Conservation (phyloP, 2,113 vertebrate genomes). For the Indicator maculatus region DNA sequence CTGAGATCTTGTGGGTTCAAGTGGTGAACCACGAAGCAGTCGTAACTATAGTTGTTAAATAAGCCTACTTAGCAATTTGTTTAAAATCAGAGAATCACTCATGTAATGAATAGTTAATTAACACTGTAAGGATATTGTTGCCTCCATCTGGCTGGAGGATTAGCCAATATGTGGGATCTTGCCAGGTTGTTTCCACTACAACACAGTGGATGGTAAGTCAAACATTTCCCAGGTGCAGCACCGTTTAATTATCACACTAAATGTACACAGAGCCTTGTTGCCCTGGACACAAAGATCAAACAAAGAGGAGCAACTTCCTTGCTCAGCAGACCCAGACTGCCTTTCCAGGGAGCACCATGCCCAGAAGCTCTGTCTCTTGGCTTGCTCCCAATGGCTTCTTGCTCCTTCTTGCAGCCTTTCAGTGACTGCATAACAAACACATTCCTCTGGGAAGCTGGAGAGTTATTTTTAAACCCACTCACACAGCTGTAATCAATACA, state of each 20-base stretch:
- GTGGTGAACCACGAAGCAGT: not conserved
- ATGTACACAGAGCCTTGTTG: not conserved
- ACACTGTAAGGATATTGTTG: slow-evolving; percentile 20
- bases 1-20: not conserved
- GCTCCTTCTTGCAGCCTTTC: slow-evolving; percentile 18
- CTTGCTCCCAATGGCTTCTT: not conserved
- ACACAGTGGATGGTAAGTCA: not conserved
- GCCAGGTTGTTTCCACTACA: slow-evolving; percentile 13
- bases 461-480: slow-evolving; percentile 49
- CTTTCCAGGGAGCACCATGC: not conserved
- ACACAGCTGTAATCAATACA: slow-evolving; percentile 49
- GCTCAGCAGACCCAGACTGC: not conserved
- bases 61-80: not conserved
- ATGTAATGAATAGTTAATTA: not conserved
- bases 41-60: not conserved
- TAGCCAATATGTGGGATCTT: not conserved
- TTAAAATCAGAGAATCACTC: slow-evolving; percentile 10
- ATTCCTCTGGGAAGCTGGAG: slow-evolving; percentile 29
- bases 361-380: slow-evolving; percentile 29
- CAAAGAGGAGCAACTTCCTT: slow-evolving; percentile 37
- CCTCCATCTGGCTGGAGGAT: not conserved
- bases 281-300: slow-evolving; percentile 34
- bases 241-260: slow-evolving; percentile 12
- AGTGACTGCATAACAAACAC: slow-evolving; percentile 45
- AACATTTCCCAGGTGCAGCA: not conserved